Evolutionary conservation across 2,113 vertebrate genomes (phyloP), one percentile per base, ranked within the genome.

Genomic region (Meles meles): DNA sequence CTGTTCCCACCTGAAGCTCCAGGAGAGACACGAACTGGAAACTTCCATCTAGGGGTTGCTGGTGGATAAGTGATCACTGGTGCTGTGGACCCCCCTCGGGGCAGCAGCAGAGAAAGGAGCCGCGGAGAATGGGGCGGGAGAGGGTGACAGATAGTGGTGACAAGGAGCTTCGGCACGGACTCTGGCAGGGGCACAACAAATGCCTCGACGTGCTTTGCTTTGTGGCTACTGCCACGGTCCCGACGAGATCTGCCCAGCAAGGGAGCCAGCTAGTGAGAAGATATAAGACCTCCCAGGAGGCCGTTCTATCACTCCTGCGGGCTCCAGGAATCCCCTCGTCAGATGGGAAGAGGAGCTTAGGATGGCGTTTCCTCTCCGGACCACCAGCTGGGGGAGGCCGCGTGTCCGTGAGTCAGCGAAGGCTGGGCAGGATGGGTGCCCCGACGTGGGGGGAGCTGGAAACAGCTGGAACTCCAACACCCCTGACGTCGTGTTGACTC

Each of bases 41-140:
- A n/a, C 29, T 86, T 77, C 71, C 31, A 0, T 31, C 3, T 8
- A 27, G 29, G 11, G 44, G 25, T 37, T 14, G 42, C 37, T 29
- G 44, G 42, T 34, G 69, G 7, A 20, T 86, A 31, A 52, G 7
- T 18, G 71, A 25, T 39, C n/a, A 13, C 11, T 21, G 81, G 23
- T 49, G 49, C 13, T 0, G 0, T 55, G 80, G 65, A 39, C 15
- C 7, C 55, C 17, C 82, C 47, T 34, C 5, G 31, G 29, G 29
- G 29, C 29, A 2, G 31, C 44, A 27, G 20, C 34, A 37, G 42
- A 17, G 42, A 47, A 12, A 34, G 55, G 42, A 59, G 55, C 20
- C 2, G 0, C 8, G 23, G n/a, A 39, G 55, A 37, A 1, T 1
- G 20, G 31, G 42, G 5, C 18, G 29, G 76, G 76, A n/a, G 31